A percentile compares a stretch with the other conserved stretches of the same genome.
Evolutionary conservation across 2,888 invertebrate genomes (phyloP).

Genomic region (Pandemis heparana): DNA sequence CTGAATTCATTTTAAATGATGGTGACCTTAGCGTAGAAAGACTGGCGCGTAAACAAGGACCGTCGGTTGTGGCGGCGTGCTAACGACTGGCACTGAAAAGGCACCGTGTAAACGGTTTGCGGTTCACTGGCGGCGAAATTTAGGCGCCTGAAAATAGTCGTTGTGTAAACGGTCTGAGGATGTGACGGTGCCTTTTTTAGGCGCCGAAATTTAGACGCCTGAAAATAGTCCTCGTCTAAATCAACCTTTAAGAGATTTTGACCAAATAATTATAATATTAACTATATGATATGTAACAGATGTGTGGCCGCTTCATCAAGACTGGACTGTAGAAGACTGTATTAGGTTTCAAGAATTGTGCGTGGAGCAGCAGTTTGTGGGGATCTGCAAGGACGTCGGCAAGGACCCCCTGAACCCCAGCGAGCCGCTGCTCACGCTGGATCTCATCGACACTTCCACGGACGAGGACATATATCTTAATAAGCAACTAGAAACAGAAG

Average conservation of each 20-base stretch:
- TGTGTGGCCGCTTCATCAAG: conserved; percentile 83
- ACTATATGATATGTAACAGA: conserved; percentile 59
- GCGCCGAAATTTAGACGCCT: too few species aligned
- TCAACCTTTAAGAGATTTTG: neutral
- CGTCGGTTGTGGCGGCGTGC: too few species aligned
- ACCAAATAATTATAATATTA: neutral
- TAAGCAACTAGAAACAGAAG: conserved; percentile 87
- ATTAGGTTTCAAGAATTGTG: conserved; percentile 90
- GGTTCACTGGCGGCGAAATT: too few species aligned
- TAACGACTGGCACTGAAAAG: too few species aligned
- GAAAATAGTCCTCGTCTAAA: too few species aligned
- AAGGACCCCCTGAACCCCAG: conserved; percentile 86
- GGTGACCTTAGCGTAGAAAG: too few species aligned
- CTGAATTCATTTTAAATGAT: too few species aligned
- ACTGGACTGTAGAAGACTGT: conserved; percentile 91
- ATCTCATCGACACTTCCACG: conserved; percentile 90
- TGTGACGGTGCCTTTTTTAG: too few species aligned
- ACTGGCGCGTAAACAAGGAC: too few species aligned
- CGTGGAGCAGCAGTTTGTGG: conserved; percentile 89
- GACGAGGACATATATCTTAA: conserved; percentile 89
- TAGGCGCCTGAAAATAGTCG: too few species aligned
- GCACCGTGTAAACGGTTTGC: too few species aligned
- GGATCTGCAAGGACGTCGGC: conserved; percentile 87
- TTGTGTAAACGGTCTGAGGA: too few species aligned
- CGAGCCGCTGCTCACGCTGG: conserved; percentile 87